Conservation (phyloP, 1,140 invertebrate species). For the Pomacea maculata region DNA sequence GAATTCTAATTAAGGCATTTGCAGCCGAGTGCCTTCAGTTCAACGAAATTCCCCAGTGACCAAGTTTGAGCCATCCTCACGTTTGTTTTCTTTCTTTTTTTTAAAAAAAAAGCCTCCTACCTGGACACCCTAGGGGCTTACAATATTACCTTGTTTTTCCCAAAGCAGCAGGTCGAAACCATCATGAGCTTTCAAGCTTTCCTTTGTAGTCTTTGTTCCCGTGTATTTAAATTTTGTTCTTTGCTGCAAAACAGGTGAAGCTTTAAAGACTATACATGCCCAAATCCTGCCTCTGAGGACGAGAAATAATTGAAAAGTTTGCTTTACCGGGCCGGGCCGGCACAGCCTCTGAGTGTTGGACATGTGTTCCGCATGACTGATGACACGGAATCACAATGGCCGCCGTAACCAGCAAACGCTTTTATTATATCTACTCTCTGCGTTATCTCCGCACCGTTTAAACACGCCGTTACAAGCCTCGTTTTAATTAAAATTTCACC, state of each 20-base stretch:
- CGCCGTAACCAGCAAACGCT: background rate
- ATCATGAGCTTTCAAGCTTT: too few relatives aligned
- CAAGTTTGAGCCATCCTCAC: too few relatives aligned
- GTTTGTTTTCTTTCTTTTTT: too few relatives aligned
- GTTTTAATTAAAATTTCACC: slow-evolving; percentile 19
- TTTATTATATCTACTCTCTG: background rate
- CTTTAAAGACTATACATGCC: background rate
- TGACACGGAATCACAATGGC: too few relatives aligned
- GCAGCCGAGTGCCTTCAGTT: too few relatives aligned
- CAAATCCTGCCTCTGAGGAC: background rate
- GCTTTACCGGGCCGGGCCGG: background rate
- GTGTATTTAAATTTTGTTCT: background rate
- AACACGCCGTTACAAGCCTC: background rate
- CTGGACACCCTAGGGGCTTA: too few relatives aligned
- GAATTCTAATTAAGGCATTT: too few relatives aligned
- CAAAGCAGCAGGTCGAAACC: too few relatives aligned
- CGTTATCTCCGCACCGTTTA: background rate
- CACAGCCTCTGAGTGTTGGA: background rate
- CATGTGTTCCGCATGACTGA: background rate
- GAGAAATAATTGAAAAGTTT: background rate
- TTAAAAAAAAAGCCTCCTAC: too few relatives aligned
- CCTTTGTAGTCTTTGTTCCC: too few relatives aligned
- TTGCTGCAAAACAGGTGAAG: background rate
- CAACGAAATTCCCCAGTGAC: too few relatives aligned
- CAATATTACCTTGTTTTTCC: too few relatives aligned